Percentiles rank a stretch among this genome's conserved stretches.
Conservation (phyloP, 2,113 vertebrate genomes). For the Thunnus thynnus region DNA sequence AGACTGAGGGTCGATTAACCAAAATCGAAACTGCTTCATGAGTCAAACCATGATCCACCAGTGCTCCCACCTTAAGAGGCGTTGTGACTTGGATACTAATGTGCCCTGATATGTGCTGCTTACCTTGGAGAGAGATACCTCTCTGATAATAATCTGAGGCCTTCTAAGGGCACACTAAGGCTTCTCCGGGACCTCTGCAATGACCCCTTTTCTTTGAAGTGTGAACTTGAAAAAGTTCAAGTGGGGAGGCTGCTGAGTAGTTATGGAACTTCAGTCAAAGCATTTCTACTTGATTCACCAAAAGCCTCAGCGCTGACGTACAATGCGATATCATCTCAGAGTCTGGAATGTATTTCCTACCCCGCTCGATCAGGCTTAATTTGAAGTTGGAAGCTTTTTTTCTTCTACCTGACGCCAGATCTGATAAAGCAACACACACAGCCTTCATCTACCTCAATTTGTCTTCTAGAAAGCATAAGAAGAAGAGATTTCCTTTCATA, state of each 20-base stretch:
- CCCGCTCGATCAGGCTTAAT: conserved; percentile 68
- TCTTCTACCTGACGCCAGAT: conserved; percentile 71
- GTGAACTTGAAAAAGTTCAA: conserved; percentile 57
- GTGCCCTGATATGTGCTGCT: conserved; percentile 55
- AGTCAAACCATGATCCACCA: conserved; percentile 30
- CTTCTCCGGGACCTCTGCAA: conserved; percentile 50
- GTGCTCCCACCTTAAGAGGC: conserved; percentile 20
- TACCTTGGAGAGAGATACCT: conserved; percentile 59
- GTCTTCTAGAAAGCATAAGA: conserved; percentile 53
- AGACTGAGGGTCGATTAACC: conserved; percentile 4
- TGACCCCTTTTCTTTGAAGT: conserved; percentile 72
- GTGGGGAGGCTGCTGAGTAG: conserved; percentile 42
- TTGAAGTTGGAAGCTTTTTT: conserved; percentile 61
- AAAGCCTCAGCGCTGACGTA: conserved; percentile 52
- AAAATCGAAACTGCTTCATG: conserved; percentile 20
- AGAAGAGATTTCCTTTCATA: conserved; percentile 44
- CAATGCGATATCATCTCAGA: conserved; percentile 76
- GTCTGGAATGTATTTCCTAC: conserved; percentile 76
- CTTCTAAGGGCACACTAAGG: conserved; percentile 62
- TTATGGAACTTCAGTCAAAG: conserved; percentile 70
- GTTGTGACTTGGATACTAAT: conserved; percentile 58
- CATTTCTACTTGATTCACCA: conserved; percentile 62
- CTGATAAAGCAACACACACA: conserved; percentile 70
- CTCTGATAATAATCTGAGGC: conserved; percentile 67
- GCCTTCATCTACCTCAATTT: conserved; percentile 63